A percentile compares a stretch with the other conserved stretches of the same genome.
These are phyloP conservation scores for Papilio machaon DNA, from an alignment of 1,140 invertebrate genomes.

Conservation along the genomic window DNA sequence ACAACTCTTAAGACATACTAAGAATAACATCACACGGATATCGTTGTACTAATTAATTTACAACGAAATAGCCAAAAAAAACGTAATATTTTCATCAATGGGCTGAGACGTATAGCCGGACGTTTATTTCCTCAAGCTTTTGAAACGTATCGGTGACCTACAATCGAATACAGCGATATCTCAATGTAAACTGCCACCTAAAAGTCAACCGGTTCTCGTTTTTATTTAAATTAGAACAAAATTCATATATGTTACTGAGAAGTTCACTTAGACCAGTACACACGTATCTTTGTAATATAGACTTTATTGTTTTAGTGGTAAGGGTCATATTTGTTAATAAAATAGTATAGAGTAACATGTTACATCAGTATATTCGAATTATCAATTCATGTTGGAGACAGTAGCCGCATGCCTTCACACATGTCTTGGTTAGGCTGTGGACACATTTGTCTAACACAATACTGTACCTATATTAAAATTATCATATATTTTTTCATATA, in stretches of 20 bases:
- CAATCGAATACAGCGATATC: slow-evolving; percentile 17
- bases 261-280: slow-evolving; percentile 1
- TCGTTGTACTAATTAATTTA: background rate
- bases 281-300: background rate
- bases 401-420: slow-evolving; percentile 37
- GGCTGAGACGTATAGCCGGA: background rate
- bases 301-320: background rate
- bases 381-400: slow-evolving; percentile 35
- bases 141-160: slow-evolving; percentile 31
- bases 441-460: slow-evolving; percentile 7
- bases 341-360: slow-evolving; percentile 14
- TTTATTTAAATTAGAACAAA: slow-evolving; percentile 39
- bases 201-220: slow-evolving; percentile 36
- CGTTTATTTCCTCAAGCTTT: slow-evolving; percentile 26
- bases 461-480: background rate
- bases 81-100: background rate
- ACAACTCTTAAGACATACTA: background rate
- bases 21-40: background rate
- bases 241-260: slow-evolving; percentile 11
- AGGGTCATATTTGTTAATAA: background rate
- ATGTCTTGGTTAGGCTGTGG: slow-evolving; percentile 34
- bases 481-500: background rate
- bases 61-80: background rate
- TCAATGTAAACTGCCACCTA: slow-evolving; percentile 36
- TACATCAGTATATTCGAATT: slow-evolving; percentile 37